A percentile compares a stretch with the other conserved stretches of the same genome.
phyloP scores from a whole-genome alignment of 2,113 vertebrate species.

The Lates calcarifer region DNA sequence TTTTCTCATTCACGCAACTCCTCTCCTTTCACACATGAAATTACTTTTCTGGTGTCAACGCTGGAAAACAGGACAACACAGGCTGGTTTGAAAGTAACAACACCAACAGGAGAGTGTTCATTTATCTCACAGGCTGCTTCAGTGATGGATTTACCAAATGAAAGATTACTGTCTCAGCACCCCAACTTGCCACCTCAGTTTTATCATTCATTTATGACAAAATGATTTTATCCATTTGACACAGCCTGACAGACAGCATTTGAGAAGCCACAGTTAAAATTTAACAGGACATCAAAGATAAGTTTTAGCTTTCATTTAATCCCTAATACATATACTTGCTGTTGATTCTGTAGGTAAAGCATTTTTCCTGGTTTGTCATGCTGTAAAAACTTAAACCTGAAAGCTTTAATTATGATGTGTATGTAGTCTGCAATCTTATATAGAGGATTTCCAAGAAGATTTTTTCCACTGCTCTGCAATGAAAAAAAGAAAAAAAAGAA shows the following conservation, averaged over 20 bases:
- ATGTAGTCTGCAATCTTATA: slow-evolving; percentile 28
- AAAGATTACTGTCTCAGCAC: slow-evolving; percentile 1
- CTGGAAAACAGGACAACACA: slow-evolving; percentile 21
- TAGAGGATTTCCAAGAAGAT: slow-evolving; percentile 2
- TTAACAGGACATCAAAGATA: slow-evolving; percentile 23
- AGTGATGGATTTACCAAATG: slow-evolving; percentile 17
- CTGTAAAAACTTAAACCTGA: slow-evolving; percentile 22
- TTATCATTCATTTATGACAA: slow-evolving; percentile 16
- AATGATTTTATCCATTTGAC: background rate
- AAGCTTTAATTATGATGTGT: slow-evolving; percentile 33
- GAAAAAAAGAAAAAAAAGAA: background rate
- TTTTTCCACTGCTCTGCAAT: slow-evolving; percentile 19
- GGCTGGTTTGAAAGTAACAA: slow-evolving; percentile 29
- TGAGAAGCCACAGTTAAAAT: background rate
- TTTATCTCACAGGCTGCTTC: slow-evolving; percentile 27
- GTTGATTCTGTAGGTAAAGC: slow-evolving; percentile 35
- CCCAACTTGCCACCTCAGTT: background rate
- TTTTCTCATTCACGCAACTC: slow-evolving; percentile 13
- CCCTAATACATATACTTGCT: background rate
- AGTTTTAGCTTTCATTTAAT: background rate
- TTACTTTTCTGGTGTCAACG: slow-evolving; percentile 16
- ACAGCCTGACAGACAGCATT: background rate
- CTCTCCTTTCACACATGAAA: slow-evolving; percentile 40
- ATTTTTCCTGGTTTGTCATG: background rate
- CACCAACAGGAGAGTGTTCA: slow-evolving; percentile 8